Conservation (phyloP, 2,888 invertebrate genomes). For the Maniola hyperantus region DNA sequence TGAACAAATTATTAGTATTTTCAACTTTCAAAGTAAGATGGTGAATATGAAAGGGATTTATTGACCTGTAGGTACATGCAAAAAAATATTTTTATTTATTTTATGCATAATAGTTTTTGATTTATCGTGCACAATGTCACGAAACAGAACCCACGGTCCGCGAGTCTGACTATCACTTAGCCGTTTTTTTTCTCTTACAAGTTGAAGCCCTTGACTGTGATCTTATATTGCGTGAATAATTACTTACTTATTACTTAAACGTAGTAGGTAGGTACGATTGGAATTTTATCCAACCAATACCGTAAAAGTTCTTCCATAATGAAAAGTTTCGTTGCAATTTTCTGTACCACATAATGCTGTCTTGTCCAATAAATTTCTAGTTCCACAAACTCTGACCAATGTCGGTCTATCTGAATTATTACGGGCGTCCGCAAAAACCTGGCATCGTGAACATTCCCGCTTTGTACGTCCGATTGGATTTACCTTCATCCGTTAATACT, state of each 20-base stretch:
- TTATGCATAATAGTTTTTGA: no score
- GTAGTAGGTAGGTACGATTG: no score
- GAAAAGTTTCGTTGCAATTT: neutral
- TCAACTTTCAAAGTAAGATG: no score
- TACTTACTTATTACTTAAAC: neutral
- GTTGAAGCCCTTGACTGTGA: neutral
- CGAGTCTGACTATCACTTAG: no score
- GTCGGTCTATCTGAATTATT: conserved; percentile 63
- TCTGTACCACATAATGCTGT: conserved; percentile 14
- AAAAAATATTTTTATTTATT: no score
- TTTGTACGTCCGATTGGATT: conserved; percentile 49
- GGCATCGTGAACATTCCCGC: conserved; percentile 56
- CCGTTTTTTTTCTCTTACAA: no score
- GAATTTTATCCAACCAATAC: neutral
- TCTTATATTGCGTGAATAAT: neutral
- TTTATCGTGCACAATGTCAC: no score
- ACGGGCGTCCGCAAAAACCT: conserved; percentile 58
- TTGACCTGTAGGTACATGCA: no score
- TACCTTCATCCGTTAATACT: conserved; percentile 49
- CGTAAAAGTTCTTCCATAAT: neutral
- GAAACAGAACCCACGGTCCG: no score
- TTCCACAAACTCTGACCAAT: conserved; percentile 46
- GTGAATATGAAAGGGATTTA: no score
- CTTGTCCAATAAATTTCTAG: conserved; percentile 34
- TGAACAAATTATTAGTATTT: no score